Conservation (phyloP, 2,113 vertebrate species). For the Zosterops lateralis region DNA sequence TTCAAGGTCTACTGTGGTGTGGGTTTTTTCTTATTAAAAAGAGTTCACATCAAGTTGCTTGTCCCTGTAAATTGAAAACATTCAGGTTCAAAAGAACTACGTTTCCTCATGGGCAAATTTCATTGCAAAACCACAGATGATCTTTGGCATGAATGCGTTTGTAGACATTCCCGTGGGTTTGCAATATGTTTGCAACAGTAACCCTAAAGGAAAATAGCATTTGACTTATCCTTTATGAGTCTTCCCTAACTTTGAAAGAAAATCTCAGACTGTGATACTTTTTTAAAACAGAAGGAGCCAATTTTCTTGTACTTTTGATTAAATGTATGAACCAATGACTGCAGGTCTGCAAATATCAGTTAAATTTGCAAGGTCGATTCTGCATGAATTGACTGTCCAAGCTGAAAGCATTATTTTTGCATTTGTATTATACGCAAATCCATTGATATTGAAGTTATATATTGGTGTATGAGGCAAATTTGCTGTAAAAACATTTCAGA, state of each 20-base stretch:
- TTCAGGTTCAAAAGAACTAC: conserved; percentile 41
- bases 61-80: conserved; percentile 49
- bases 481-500: conserved; percentile 24
- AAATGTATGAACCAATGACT: conserved; percentile 9
- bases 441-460: conserved; percentile 12
- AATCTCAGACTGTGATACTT: background rate
- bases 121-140: conserved; percentile 42
- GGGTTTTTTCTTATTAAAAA: background rate
- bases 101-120: conserved; percentile 55
- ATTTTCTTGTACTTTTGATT: conserved; percentile 6
- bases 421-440: conserved; percentile 13
- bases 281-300: background rate
- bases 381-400: conserved; percentile 17
- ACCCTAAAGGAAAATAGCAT: conserved; percentile 41
- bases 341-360: conserved; percentile 1
- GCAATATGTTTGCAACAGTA: conserved; percentile 53
- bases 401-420: conserved; percentile 18
- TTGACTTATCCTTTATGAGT: background rate
- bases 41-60: conserved; percentile 16
- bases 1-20: background rate
- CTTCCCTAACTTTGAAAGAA: conserved; percentile 22
- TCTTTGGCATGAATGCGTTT: conserved; percentile 41
- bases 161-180: conserved; percentile 43
- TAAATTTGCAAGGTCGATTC: conserved; percentile 26
- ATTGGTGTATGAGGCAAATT: background rate